Conservation (phyloP, 1,140 invertebrate genomes). For the Eciton burchellii region DNA sequence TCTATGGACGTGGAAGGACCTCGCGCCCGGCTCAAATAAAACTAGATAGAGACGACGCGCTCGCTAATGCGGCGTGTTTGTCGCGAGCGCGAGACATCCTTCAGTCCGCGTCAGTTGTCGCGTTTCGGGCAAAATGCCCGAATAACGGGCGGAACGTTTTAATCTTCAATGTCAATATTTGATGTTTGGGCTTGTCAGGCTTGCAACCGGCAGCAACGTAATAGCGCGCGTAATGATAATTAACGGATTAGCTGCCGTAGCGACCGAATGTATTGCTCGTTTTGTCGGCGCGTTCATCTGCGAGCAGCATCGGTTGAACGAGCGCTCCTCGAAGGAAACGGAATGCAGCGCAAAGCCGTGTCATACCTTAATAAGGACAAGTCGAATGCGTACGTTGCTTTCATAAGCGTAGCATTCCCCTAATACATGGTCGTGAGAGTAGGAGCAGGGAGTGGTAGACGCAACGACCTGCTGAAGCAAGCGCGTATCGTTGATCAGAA, state of each 20-base stretch:
- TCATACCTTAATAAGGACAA: slow-evolving; percentile 55
- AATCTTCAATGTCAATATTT: no score
- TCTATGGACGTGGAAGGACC: not conserved
- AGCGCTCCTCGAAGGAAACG: slow-evolving; percentile 25
- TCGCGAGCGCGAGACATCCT: slow-evolving; percentile 16
- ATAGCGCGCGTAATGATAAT: slow-evolving; percentile 11
- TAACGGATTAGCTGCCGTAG: not conserved
- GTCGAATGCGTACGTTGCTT: slow-evolving; percentile 28
- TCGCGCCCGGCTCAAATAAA: not conserved
- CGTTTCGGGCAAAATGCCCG: not conserved
- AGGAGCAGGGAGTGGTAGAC: slow-evolving; percentile 37
- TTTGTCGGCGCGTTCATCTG: not conserved
- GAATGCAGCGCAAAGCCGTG: slow-evolving; percentile 4
- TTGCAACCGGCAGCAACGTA: not conserved
- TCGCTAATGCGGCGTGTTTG: slow-evolving; percentile 25
- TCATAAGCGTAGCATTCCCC: slow-evolving; percentile 47
- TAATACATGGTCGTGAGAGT: slow-evolving; percentile 47
- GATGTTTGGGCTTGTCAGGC: no score
- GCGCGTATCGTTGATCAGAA: slow-evolving; percentile 47
- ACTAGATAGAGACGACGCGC: slow-evolving; percentile 34
- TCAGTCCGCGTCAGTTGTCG: not conserved
- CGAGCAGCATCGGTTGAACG: not conserved
- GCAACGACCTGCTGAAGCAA: slow-evolving; percentile 29
- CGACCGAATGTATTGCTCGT: not conserved
- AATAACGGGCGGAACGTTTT: not conserved